phyloP scores from a whole-genome alignment of 2,888 invertebrate species.

The Catocala nupta region DNA sequence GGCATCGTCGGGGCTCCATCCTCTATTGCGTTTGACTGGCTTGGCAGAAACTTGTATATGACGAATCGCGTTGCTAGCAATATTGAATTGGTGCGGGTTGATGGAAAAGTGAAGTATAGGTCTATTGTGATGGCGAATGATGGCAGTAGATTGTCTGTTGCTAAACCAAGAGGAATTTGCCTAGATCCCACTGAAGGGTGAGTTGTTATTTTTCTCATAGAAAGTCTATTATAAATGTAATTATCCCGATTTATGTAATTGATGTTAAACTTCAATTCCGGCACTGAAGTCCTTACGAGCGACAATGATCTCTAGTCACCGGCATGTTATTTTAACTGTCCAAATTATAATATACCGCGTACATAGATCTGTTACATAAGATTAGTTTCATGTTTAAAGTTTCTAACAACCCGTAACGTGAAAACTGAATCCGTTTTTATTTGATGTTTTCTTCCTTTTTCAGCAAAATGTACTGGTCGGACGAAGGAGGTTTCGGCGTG shows the following conservation, averaged over 20 bases:
- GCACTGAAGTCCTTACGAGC: too few species aligned
- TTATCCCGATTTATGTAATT: too few species aligned
- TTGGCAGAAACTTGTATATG: conserved; percentile 97
- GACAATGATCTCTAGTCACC: too few species aligned
- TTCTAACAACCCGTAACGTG: too few species aligned
- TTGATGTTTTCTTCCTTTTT: background rate
- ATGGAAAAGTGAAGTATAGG: conserved; percentile 94
- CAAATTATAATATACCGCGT: too few species aligned
- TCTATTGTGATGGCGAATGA: conserved; percentile 96
- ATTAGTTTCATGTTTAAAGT: too few species aligned
- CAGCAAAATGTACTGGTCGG: conserved; percentile 97
- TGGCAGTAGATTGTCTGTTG: conserved; percentile 94
- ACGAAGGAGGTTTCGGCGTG: conserved; percentile 96
- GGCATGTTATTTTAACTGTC: too few species aligned
- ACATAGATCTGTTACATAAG: too few species aligned
- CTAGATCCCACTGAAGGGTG: conserved; percentile 97
- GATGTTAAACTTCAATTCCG: too few species aligned
- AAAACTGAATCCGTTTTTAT: too few species aligned
- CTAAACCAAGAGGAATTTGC: conserved; percentile 94
- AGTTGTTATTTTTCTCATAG: conserved; percentile 51
- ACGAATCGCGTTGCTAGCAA: conserved; percentile 96
- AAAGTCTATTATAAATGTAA: too few species aligned
- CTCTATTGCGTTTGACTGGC: conserved; percentile 98
- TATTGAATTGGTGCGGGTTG: conserved; percentile 95
- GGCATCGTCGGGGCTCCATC: conserved; percentile 97